Evolutionary conservation across 2,113 vertebrate species (phyloP).

Genomic region (Catharus bicknelli): DNA sequence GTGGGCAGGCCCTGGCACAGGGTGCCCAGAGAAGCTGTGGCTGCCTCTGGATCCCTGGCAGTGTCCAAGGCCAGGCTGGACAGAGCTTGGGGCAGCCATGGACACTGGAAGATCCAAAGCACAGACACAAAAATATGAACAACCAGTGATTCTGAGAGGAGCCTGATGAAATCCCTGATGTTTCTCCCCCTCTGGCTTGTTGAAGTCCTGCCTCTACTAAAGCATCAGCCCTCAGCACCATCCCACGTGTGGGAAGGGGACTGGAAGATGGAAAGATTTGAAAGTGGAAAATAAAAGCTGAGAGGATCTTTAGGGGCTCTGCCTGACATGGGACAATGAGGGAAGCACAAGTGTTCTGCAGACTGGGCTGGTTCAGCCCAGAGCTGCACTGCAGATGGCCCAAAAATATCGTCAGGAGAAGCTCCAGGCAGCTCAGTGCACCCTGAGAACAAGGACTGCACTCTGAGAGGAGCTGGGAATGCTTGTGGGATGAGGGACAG

Average conservation of each 20-base stretch:
- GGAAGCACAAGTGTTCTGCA: neutral
- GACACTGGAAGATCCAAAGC: neutral
- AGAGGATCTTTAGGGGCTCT: neutral
- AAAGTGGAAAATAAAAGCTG: neutral
- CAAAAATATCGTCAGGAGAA: rapidly evolving
- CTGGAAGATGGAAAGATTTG: neutral
- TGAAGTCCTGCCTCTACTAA: neutral
- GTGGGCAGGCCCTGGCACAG: neutral
- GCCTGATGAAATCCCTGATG: neutral
- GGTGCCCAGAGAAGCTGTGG: neutral
- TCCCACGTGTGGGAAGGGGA: rapidly evolving
- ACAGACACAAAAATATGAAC: neutral
- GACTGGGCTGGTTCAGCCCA: neutral
- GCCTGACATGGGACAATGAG: neutral
- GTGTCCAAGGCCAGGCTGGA: neutral
- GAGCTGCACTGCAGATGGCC: neutral
- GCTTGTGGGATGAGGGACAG: neutral
- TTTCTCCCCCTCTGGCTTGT: rapidly evolving
- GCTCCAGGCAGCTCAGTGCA: neutral
- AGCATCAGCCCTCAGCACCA: neutral
- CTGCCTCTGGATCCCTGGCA: neutral
- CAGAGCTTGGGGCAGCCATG: rapidly evolving
- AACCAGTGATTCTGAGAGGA: neutral
- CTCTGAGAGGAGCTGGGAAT: neutral
- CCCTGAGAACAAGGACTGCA: rapidly evolving